Evolutionary conservation across 1,140 invertebrate genomes (phyloP).

Genomic region (Tigriopus japonicus): DNA sequence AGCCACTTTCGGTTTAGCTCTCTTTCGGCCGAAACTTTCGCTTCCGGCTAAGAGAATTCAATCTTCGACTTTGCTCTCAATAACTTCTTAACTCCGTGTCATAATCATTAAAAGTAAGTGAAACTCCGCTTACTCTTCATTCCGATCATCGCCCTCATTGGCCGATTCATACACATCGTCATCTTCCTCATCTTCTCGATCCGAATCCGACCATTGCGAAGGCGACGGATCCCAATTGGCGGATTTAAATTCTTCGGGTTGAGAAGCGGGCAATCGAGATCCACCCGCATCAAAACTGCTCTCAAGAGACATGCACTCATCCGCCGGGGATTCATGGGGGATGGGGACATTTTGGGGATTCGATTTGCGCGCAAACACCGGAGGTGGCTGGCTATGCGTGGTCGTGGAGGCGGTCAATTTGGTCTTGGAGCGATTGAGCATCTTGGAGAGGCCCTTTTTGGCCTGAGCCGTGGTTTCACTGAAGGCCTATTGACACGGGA

Average conservation of each 20-base stretch:
- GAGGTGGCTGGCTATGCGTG: background rate
- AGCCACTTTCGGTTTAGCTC: too few species aligned
- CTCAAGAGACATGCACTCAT: background rate
- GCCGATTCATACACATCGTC: conserved; percentile 50
- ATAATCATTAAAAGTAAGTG: too few species aligned
- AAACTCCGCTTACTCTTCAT: conserved; percentile 14
- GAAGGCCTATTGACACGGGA: too few species aligned
- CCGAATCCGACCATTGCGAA: too few species aligned
- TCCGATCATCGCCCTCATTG: conserved; percentile 42
- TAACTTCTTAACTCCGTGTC: too few species aligned
- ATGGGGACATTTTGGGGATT: background rate
- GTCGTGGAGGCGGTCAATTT: background rate
- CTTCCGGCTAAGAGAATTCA: too few species aligned
- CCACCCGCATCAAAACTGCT: too few species aligned
- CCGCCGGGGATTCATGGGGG: too few species aligned
- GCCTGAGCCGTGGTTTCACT: background rate
- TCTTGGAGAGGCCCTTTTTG: background rate
- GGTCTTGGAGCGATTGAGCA: background rate
- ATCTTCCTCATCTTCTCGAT: conserved; percentile 21
- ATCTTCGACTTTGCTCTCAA: too few species aligned
- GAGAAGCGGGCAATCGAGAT: background rate
- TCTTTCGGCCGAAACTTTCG: too few species aligned
- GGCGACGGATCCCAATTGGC: background rate
- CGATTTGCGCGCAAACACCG: background rate
- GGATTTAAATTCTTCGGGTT: background rate